Evolutionary conservation across 1,140 invertebrate genomes (phyloP), one percentile per base, ranked within the genome.

Genomic region (Bombus cullumanus): DNA sequence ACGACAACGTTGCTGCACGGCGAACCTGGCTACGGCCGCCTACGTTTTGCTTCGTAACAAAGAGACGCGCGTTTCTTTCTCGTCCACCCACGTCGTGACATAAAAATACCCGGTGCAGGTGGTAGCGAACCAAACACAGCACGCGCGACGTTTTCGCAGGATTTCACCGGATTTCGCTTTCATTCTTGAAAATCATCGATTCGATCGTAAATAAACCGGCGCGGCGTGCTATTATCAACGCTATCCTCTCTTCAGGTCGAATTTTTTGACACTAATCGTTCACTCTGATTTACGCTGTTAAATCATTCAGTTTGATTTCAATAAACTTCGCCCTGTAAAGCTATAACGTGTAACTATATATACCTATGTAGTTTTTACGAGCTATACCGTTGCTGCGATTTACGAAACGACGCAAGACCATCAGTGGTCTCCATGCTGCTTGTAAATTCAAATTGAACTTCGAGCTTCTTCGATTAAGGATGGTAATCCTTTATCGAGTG

Each of bases 1-100:
- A 43, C 37, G 66, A 80, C 12, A 66, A 81, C n/a, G 13, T 22
- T 15, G 79, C 22, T n/a, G 57, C 28, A 68, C 34, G 43, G 47
- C 73, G 59, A 84, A 84, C 74, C 86, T 34, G 71, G 75, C 86
- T 80, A 85, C 59, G 83, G 18, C 71, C 87, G 86, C 87, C 86
- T 88, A 87, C 86, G 83, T 84, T 88, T 88, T 59, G 80, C 87
- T 79, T 75, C 85, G 87, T 83, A 87, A 89, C 87, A 90, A 89
- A 90, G 89, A 87, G 87, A 89, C 69, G 82, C 82, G 87, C 87
- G 89, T 88, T 90, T 90, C 87, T 90, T 89, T 87, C 69, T 69
- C 82, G 82, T 87, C 85, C 85, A 85, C 89, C 87, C 88, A 89
- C 89, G 89, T 80, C 37, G 84, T 37, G 64, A 79, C 73, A 83